Percentiles rank a stretch among this genome's conserved stretches.
These are phyloP conservation scores for Suillia variegata DNA, from an alignment of 2,888 invertebrate genomes.

Conservation along the genomic window DNA sequence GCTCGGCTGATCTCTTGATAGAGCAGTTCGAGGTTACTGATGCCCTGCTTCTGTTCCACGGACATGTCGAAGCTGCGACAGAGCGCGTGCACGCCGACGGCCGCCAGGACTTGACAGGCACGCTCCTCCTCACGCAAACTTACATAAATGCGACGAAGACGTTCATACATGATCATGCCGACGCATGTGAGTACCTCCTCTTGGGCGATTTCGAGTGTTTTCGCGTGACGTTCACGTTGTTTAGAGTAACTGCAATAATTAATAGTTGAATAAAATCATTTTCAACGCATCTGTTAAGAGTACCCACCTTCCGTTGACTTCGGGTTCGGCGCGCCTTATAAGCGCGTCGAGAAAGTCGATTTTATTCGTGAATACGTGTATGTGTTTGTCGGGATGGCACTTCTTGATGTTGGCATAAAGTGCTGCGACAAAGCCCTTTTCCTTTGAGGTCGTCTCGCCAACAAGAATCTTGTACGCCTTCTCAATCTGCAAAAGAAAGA, in stretches of 20 bases:
- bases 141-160: conserved; percentile 84
- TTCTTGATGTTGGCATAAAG: conserved; percentile 86
- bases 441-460: conserved; percentile 83
- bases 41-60: conserved; percentile 86
- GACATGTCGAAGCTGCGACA: conserved; percentile 89
- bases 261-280: no score
- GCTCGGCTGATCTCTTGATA: conserved; percentile 88
- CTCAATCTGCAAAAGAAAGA: conserved; percentile 63
- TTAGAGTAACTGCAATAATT: conserved; percentile 62
- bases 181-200: conserved; percentile 95
- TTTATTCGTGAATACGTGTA: conserved; percentile 81
- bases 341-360: conserved; percentile 88
- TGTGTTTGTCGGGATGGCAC: conserved; percentile 83
- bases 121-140: conserved; percentile 89
- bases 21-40: conserved; percentile 84
- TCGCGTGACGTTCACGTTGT: conserved; percentile 89
- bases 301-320: conserved; percentile 78
- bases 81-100: conserved; percentile 84
- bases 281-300: no score
- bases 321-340: conserved; percentile 89
- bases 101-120: conserved; percentile 91
- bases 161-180: conserved; percentile 90
- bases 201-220: conserved; percentile 95
- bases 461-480: conserved; percentile 86
- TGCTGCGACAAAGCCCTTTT: conserved; percentile 87